Evolutionary conservation across 1,140 invertebrate genomes (phyloP).

Genomic region (Helicoverpa armigera): DNA sequence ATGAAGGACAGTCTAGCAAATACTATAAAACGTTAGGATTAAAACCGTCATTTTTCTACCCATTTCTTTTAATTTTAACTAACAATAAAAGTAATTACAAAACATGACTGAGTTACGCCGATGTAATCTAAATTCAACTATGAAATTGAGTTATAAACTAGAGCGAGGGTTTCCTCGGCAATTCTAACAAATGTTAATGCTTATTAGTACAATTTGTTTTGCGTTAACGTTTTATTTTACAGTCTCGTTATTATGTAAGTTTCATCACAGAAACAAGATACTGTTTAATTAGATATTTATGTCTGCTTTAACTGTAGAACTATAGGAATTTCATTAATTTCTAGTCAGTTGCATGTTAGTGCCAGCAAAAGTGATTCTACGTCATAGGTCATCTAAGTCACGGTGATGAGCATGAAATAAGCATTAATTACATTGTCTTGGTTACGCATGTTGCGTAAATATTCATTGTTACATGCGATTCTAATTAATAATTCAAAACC

Average conservation of each 20-base stretch:
- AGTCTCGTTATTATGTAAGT: background rate
- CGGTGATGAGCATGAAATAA: background rate
- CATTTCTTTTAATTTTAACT: background rate
- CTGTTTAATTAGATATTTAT: background rate
- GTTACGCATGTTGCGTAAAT: constrained; percentile 12
- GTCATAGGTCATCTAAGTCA: background rate
- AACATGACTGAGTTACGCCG: background rate
- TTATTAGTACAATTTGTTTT: background rate
- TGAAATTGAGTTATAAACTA: constrained; percentile 4
- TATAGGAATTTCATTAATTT: background rate
- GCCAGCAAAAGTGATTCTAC: background rate
- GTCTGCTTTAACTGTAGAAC: background rate
- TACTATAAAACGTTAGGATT: too few relatives aligned
- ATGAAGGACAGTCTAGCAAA: background rate
- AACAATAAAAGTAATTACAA: constrained; percentile 4
- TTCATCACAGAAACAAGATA: background rate
- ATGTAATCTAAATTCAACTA: background rate
- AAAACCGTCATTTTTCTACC: background rate
- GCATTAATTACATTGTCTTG: constrained; percentile 20
- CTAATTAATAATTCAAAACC: constrained; percentile 13
- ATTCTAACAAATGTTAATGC: too few relatives aligned
- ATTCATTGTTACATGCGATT: constrained; percentile 6
- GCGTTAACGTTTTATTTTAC: background rate
- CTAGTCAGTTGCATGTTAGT: background rate
- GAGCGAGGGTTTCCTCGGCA: background rate